A percentile compares a stretch with the other conserved stretches of the same genome.
phyloP scores from a whole-genome alignment of 2,113 vertebrate species.

The Petaurus breviceps region DNA sequence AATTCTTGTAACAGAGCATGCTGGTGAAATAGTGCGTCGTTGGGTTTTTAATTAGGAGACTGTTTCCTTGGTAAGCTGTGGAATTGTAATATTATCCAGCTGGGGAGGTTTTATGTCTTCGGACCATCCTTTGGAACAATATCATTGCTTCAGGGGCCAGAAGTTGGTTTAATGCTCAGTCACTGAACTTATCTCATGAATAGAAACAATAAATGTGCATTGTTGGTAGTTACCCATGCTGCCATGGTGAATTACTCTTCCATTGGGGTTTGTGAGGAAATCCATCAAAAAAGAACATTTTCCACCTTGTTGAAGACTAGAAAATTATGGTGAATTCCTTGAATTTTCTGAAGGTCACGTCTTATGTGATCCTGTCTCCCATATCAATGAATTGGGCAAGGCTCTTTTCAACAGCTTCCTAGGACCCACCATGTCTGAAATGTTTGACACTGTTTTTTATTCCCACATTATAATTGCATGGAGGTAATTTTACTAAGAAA shows the following conservation, averaged over 20 bases:
- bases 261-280: not conserved
- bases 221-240: not conserved
- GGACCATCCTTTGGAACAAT: slow-evolving; percentile 3
- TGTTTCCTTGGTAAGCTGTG: slow-evolving; percentile 14
- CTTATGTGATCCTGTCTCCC: not conserved
- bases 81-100: not conserved
- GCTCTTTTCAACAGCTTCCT: not conserved
- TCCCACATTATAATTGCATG: not conserved
- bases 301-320: slow-evolving; percentile 28
- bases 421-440: not conserved
- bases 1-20: not conserved
- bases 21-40: not conserved
- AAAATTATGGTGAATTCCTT: slow-evolving; percentile 8
- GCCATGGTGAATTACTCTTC: not conserved
- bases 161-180: not conserved
- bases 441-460: not conserved
- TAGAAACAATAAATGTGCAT: not conserved
- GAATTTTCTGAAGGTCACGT: not conserved
- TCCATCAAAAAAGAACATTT: not conserved
- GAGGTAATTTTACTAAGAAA: not conserved
- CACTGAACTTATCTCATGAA: slow-evolving; percentile 12
- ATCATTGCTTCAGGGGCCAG: not conserved
- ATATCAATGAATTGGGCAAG: not conserved
- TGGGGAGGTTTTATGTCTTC: slow-evolving; percentile 29
- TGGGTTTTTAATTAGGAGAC: slow-evolving; percentile 27